Percentiles rank a stretch among this genome's conserved stretches.
phyloP scores from a whole-genome alignment of 2,113 vertebrate species.

The Albula goreensis region DNA sequence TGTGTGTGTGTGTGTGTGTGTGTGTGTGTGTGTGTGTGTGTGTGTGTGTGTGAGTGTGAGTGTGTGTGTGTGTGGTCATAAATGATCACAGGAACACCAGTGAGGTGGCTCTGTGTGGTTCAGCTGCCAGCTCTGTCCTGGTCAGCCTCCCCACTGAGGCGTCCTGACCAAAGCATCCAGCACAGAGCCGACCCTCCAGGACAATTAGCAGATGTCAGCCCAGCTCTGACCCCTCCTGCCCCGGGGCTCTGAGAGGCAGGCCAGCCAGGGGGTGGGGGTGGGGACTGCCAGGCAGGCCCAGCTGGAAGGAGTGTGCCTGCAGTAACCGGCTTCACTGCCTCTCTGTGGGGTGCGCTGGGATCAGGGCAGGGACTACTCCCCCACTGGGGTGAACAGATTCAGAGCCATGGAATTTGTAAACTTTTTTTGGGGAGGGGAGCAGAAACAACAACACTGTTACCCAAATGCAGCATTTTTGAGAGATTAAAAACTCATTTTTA shows the following conservation, averaged over 20 bases:
- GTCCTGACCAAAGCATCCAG: conserved; percentile 44
- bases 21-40: neutral
- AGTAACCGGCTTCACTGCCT: conserved; percentile 12
- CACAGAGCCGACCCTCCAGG: conserved; percentile 57
- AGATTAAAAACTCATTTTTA: neutral
- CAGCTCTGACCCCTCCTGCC: conserved; percentile 64
- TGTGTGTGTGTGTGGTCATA: no score
- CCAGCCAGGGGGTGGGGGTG: neutral
- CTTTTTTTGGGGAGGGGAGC: neutral
- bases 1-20: neutral
- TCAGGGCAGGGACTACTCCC: neutral
- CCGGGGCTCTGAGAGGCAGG: conserved; percentile 54
- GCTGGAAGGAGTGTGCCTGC: conserved; percentile 33
- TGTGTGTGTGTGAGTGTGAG: neutral
- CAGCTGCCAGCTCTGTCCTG: conserved; percentile 54
- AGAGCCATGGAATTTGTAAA: neutral
- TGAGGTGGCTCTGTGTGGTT: conserved; percentile 33
- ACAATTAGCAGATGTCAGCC: conserved; percentile 75
- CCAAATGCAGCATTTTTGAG: neutral
- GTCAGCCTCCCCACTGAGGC: conserved; percentile 50
- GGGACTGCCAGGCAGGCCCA: conserved; percentile 22
- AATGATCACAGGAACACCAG: no score
- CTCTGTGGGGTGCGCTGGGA: neutral
- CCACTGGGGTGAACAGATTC: conserved; percentile 1
- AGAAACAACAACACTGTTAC: neutral